Conservation (phyloP, 2,888 invertebrate species). For the Drosophila prolongata region DNA sequence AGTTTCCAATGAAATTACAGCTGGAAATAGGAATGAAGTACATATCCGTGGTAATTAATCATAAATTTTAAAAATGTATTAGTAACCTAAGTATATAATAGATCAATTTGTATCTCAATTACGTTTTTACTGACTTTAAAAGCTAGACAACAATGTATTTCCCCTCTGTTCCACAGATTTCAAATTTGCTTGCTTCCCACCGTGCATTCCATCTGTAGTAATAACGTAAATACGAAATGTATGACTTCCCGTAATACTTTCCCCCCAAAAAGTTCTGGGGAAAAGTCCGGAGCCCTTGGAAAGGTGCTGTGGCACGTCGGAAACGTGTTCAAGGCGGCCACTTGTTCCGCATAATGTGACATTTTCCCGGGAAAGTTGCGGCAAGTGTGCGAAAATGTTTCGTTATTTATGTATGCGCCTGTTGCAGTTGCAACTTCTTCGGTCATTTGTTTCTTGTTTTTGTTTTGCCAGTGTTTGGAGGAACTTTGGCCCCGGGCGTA, state of each 20-base stretch:
- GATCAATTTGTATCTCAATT: too few relatives aligned
- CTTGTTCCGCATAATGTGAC: constrained; percentile 72
- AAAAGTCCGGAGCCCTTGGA: constrained; percentile 11
- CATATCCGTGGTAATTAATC: too few relatives aligned
- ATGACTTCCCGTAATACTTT: constrained; percentile 12
- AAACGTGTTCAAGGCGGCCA: constrained; percentile 41
- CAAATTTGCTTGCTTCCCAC: too few relatives aligned
- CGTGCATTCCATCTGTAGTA: background rate
- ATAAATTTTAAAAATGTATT: too few relatives aligned
- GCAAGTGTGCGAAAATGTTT: constrained; percentile 61
- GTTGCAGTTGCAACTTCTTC: constrained; percentile 70
- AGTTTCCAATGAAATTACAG: background rate
- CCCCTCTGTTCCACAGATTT: too few relatives aligned
- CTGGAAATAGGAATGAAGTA: too few relatives aligned
- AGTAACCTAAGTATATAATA: too few relatives aligned
- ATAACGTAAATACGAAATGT: constrained; percentile 20
- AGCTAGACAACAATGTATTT: too few relatives aligned
- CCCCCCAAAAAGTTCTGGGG: constrained; percentile 3
- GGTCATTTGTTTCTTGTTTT: constrained; percentile 61
- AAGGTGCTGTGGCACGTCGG: constrained; percentile 38
- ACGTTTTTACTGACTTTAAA: too few relatives aligned
- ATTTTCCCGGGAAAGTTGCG: constrained; percentile 57
- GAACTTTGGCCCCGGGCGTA: constrained; percentile 54
- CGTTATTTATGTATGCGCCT: constrained; percentile 75
- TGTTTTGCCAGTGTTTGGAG: constrained; percentile 27